Percentiles rank a stretch among this genome's conserved stretches.
These are phyloP conservation scores for Aplidium turbinatum DNA, from an alignment of 23 tunicate genomes.

Conservation along the genomic window DNA sequence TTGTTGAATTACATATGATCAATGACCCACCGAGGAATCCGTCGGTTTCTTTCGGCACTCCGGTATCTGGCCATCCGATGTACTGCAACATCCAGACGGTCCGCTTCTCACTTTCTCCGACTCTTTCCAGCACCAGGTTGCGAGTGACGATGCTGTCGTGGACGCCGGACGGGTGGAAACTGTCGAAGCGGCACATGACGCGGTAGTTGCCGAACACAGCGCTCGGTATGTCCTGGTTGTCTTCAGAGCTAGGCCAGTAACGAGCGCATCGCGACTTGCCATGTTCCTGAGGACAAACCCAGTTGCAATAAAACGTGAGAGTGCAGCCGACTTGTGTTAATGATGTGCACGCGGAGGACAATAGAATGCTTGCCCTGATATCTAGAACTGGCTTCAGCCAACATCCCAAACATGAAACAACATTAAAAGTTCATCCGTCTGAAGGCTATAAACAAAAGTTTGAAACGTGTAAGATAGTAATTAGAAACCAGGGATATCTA, in stretches of 20 bases:
- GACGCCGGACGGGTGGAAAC: constrained; percentile 16
- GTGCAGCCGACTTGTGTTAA: too few species aligned
- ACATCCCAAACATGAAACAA: too few species aligned
- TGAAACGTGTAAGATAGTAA: too few species aligned
- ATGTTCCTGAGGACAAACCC: constrained; percentile 42
- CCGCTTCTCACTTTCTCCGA: constrained; percentile 51
- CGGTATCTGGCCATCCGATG: constrained; percentile 90
- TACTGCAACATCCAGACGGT: constrained; percentile 86
- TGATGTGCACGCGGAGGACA: too few species aligned
- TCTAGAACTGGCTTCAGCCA: too few species aligned
- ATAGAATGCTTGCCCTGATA: too few species aligned
- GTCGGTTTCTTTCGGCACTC: constrained; percentile 78
- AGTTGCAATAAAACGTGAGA: too few species aligned
- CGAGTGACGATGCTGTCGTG: constrained; percentile 51
- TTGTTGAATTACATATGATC: too few species aligned
- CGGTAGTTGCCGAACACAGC: constrained; percentile 64
- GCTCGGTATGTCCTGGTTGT: constrained; percentile 50
- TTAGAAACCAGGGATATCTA: too few species aligned
- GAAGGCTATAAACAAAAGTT: too few species aligned
- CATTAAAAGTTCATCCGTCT: too few species aligned
- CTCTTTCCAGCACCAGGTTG: constrained; percentile 60
- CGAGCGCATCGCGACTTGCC: constrained; percentile 70
- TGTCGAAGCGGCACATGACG: constrained; percentile 48
- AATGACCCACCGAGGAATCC: constrained; percentile 68
- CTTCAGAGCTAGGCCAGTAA: constrained; percentile 69